Base-by-base conservation (phyloP, 2,113 vertebrate genomes). In the Anhinga anhinga region DNA sequence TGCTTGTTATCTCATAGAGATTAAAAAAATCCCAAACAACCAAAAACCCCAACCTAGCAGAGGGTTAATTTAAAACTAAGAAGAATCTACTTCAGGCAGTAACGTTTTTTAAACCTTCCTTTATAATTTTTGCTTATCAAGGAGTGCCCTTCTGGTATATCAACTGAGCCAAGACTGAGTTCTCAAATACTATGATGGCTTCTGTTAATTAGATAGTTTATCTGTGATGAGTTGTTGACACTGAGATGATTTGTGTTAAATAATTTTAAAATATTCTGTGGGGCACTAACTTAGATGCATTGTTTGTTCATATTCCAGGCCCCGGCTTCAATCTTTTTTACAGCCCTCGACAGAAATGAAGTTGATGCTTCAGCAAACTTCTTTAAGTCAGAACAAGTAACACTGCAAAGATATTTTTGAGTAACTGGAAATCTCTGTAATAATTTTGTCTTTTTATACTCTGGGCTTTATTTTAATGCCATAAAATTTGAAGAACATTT, bases 161-260 rank as follows among this genome's bases (percentile, higher is more conserved):
- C 97, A 98, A 97, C 98, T 77, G 98, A 98, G 98, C 98, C 98
- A 98, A 98, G 98, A 98, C 98, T 98, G 98, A 98, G 98, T 98
- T 98, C 98, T 98, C 97, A 98, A 98, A 98, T 98, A 98, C 97
- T 98, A 98, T 98, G 98, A 98, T 98, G 98, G 98, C 97, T 98
- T 98, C 98, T 98, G 98, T 98, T 98, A 98, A 98, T 98, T 98
- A 98, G 98, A 98, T 98, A 98, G 98, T 98, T 97, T 98, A 98
- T 98, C 98, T 97, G 91, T 98, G 98, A 98, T 98, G 98, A 98
- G 98, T 98, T 98, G 98, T 98, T 98, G 98, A 98, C 98, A 98
- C 94, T 97, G 97, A 98, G 98, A 98, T 98, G 98, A 98, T 98
- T 98, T 98, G 98, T 98, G 98, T 98, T 98, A 98, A 98, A 98